A percentile compares a stretch with the other conserved stretches of the same genome.
Evolutionary conservation across 2,797 vertebrate genomes (phyloP).

Genomic region (Alcedo atthis): DNA sequence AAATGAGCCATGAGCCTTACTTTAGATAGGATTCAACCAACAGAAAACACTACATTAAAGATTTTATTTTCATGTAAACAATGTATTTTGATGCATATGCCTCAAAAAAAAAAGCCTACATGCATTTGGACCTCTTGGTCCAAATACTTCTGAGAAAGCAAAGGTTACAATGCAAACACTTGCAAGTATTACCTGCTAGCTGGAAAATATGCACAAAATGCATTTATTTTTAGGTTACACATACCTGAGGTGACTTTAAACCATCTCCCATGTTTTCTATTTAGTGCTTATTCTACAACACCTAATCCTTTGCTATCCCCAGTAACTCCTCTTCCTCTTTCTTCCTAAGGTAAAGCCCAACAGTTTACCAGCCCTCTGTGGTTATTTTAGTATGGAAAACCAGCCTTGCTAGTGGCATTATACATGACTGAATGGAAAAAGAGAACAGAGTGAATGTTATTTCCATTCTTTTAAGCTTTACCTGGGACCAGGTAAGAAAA

Average conservation of each 20-base stretch:
- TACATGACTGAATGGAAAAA: rapidly evolving
- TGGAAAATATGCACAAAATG: neutral
- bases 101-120: neutral
- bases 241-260: neutral
- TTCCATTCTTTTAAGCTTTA: neutral
- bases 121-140: neutral
- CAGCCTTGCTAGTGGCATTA: neutral
- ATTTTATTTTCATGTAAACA: neutral
- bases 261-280: neutral
- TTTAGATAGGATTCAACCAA: neutral
- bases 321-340: neutral
- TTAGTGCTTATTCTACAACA: neutral
- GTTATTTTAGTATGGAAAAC: neutral
- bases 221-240: neutral
- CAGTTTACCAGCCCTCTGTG: neutral
- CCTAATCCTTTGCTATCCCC: neutral
- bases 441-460: neutral
- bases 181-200: neutral
- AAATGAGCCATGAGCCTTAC: neutral
- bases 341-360: neutral
- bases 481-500: neutral
- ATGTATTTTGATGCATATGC: neutral
- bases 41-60: neutral
- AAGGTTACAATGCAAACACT: neutral
- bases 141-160: neutral